Evolutionary conservation across 2,113 vertebrate genomes (phyloP).

Genomic region (Nesogale talazaci): DNA sequence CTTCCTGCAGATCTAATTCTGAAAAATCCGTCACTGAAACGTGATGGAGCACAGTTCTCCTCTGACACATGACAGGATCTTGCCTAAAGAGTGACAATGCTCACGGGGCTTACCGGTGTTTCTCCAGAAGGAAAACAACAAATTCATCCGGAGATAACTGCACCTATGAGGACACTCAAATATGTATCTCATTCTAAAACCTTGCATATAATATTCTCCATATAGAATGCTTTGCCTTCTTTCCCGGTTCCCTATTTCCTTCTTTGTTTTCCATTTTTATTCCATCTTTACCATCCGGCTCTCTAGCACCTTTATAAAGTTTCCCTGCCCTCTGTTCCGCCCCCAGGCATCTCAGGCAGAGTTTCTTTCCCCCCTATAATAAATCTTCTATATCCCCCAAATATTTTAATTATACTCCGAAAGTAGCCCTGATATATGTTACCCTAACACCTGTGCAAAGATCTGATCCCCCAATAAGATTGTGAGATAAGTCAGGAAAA

Average conservation of each 20-base stretch:
- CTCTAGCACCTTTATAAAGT: background rate
- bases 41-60: background rate
- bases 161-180: background rate
- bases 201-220: background rate
- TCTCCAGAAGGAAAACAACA: background rate
- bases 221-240: background rate
- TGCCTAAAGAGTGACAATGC: background rate
- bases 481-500: background rate
- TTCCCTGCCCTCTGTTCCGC: background rate
- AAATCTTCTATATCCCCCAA: background rate
- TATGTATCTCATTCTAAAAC: background rate
- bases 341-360: background rate
- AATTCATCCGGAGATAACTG: background rate
- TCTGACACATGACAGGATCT: background rate
- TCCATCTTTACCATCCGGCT: background rate
- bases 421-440: background rate
- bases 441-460: background rate
- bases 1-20: background rate
- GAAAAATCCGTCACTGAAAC: background rate
- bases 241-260: background rate
- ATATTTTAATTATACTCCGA: background rate
- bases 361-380: background rate
- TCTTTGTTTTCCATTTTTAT: background rate
- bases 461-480: background rate
- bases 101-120: background rate